phyloP scores from a whole-genome alignment of 2,888 invertebrate species.

The Tetranychus piercei region DNA sequence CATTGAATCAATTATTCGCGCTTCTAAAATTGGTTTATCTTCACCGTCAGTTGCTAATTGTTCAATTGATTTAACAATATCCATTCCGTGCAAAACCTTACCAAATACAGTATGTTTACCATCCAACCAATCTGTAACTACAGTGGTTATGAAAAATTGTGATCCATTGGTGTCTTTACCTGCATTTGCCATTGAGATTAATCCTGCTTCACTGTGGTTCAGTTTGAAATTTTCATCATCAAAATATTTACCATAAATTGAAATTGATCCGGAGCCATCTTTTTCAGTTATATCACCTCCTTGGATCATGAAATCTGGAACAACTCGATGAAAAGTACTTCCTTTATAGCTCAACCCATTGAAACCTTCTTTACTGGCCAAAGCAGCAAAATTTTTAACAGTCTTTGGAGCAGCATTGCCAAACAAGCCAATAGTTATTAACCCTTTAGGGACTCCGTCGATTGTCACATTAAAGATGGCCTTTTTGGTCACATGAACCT shows the following conservation, averaged over 20 bases:
- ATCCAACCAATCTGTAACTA: background rate
- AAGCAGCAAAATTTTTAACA: slow-evolving; percentile 1
- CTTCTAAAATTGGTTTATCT: background rate
- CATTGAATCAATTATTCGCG: too few species aligned
- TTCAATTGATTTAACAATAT: slow-evolving; percentile 7
- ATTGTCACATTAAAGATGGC: slow-evolving; percentile 7
- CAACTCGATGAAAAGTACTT: slow-evolving; percentile 3
- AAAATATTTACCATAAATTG: slow-evolving; percentile 9
- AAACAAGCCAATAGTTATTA: slow-evolving; percentile 2
- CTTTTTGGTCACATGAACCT: background rate
- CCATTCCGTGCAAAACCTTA: slow-evolving; percentile 9
- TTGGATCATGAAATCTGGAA: slow-evolving; percentile 7
- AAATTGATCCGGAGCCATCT: background rate
- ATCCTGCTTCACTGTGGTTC: background rate
- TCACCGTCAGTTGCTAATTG: background rate
- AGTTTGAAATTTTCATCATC: slow-evolving; percentile 10
- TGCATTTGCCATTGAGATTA: background rate
- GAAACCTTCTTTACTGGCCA: background rate
- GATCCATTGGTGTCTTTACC: slow-evolving; percentile 8
- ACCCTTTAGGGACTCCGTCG: background rate
- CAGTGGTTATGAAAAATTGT: slow-evolving; percentile 11
- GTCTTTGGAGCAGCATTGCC: slow-evolving; percentile 3
- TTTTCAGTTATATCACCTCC: slow-evolving; percentile 3
- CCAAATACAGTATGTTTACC: slow-evolving; percentile 7
- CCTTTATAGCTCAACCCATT: background rate